A percentile compares a stretch with the other conserved stretches of the same genome.
Conservation (phyloP, 2,797 vertebrate species). For the Falco berigora region DNA sequence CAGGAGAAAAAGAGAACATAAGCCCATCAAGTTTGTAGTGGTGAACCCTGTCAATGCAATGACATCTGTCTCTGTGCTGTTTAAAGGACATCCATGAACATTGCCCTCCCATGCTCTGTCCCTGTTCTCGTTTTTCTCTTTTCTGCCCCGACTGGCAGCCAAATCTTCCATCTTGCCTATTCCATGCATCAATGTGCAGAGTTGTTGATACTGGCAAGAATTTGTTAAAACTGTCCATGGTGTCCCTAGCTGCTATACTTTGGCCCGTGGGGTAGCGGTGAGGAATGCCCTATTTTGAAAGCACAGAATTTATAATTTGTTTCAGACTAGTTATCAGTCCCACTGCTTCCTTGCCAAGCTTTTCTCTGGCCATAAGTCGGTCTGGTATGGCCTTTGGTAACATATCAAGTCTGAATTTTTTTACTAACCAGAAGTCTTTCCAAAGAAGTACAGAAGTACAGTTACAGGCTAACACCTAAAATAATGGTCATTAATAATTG, state of each 20-base stretch:
- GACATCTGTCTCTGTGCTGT: not conserved
- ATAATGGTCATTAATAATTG: not conserved
- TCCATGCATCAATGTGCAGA: not conserved
- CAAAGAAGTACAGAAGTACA: not conserved
- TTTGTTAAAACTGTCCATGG: not conserved
- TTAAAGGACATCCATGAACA: accelerated
- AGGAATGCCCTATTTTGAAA: not conserved
- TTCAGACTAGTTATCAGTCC: not conserved
- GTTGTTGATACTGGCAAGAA: not conserved
- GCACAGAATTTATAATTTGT: not conserved
- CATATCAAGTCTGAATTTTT: not conserved
- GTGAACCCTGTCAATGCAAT: not conserved
- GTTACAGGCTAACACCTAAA: not conserved
- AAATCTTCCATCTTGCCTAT: not conserved
- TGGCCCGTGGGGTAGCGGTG: not conserved
- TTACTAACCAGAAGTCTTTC: not conserved
- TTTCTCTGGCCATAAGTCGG: not conserved
- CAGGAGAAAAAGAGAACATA: not conserved
- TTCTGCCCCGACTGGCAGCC: not conserved
- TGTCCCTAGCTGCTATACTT: not conserved
- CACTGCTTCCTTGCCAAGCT: not conserved
- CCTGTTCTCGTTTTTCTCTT: not conserved
- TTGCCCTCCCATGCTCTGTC: not conserved
- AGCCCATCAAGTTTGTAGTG: not conserved
- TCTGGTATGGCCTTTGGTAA: not conserved